Percentiles rank a stretch among this genome's conserved stretches.
phyloP scores from a whole-genome alignment of 23 tunicate genomes.

The Diplosoma virens region DNA sequence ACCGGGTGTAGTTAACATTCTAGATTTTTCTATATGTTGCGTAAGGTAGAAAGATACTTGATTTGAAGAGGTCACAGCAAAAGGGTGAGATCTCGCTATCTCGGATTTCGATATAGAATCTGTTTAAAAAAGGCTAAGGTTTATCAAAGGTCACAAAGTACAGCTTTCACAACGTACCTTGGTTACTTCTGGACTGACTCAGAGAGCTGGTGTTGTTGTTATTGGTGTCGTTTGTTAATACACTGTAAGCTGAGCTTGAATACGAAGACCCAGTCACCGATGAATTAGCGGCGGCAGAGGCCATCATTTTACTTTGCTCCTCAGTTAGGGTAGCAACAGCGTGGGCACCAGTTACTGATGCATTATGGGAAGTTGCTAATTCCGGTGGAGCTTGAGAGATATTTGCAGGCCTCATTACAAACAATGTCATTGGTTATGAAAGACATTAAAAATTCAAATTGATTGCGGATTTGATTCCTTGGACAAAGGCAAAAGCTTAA shows the following conservation, averaged over 20 bases:
- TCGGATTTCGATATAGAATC: too few relatives aligned
- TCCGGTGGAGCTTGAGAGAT: slow-evolving; percentile 6
- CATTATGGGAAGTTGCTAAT: neutral
- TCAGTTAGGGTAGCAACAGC: neutral
- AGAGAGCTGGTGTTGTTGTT: slow-evolving; percentile 38
- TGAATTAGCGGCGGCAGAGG: neutral
- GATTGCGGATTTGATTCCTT: neutral
- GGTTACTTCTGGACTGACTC: slow-evolving; percentile 23
- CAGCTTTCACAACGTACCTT: slow-evolving; percentile 24
- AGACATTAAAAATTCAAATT: neutral
- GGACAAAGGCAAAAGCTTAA: slow-evolving; percentile 28
- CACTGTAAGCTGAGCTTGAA: neutral
- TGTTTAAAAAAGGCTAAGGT: too few relatives aligned
- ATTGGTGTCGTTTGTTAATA: slow-evolving; percentile 23
- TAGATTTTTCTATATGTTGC: too few relatives aligned
- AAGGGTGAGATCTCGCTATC: too few relatives aligned
- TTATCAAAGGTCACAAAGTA: too few relatives aligned
- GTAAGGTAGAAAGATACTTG: too few relatives aligned
- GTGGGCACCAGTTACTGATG: neutral
- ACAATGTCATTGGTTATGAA: slow-evolving; percentile 31
- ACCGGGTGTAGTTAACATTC: too few relatives aligned
- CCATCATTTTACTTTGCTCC: neutral
- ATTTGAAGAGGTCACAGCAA: too few relatives aligned
- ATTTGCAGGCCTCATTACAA: slow-evolving; percentile 42
- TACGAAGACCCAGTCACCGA: neutral